phyloP scores from a whole-genome alignment of 1,140 invertebrate species.

The Heliconius hewitsoni region DNA sequence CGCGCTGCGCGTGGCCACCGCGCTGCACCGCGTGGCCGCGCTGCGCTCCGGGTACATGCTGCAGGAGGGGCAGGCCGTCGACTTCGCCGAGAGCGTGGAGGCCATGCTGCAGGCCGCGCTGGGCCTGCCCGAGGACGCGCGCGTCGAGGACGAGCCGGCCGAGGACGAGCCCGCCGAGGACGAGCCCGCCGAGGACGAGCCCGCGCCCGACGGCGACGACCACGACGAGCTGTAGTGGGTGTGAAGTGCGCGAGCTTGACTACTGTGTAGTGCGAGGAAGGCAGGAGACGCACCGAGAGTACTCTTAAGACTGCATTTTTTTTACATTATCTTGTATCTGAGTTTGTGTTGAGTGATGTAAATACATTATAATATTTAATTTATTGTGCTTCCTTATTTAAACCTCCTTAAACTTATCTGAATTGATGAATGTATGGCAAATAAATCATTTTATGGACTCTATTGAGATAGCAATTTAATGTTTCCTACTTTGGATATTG shows the following conservation, averaged over 20 bases:
- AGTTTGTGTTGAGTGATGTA: conserved; percentile 34
- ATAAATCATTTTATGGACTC: too few species aligned
- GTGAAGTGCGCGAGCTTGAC: not conserved
- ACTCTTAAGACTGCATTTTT: conserved; percentile 35
- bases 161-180: conserved; percentile 37
- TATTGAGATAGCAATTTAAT: not conserved
- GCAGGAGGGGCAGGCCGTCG: conserved; percentile 67
- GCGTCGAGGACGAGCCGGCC: conserved; percentile 48
- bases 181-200: conserved; percentile 41
- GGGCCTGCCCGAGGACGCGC: conserved; percentile 58
- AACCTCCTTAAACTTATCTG: not conserved
- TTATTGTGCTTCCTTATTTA: conserved; percentile 12
- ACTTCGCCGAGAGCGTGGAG: conserved; percentile 67
- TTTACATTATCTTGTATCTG: conserved; percentile 37
- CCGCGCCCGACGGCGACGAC: conserved; percentile 6
- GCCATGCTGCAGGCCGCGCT: conserved; percentile 61
- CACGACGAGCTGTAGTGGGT: conserved; percentile 42
- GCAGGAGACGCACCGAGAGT: not conserved
- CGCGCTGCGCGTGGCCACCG: conserved; percentile 93
- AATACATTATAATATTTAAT: conserved; percentile 43
- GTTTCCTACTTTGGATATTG: too few species aligned
- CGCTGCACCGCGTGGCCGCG: conserved; percentile 97
- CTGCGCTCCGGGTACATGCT: conserved; percentile 83
- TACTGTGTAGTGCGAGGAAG: conserved; percentile 20
- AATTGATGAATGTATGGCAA: too few species aligned